Evolutionary conservation across 2,797 vertebrate species (phyloP).

Genomic region (Microcaecilia unicolor): DNA sequence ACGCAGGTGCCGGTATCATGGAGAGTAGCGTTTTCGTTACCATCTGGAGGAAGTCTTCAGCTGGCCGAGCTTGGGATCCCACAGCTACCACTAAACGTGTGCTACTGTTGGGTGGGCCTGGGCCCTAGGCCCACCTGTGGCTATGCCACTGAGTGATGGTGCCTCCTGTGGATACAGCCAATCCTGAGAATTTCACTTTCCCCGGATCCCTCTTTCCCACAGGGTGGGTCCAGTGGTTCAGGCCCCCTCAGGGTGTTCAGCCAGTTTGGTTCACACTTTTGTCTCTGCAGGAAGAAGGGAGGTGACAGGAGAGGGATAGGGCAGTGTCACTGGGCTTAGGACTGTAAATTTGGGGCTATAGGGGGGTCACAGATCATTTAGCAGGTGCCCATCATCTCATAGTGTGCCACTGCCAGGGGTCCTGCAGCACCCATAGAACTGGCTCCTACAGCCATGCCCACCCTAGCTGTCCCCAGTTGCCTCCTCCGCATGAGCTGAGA

Average conservation of each 20-base stretch:
- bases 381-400: conserved; percentile 94
- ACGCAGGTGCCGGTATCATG: too few relatives aligned
- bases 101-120: too few relatives aligned
- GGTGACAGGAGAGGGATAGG: conserved; percentile 68
- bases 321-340: conserved; percentile 53
- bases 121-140: too few relatives aligned
- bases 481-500: conserved; percentile 66
- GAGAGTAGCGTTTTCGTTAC: too few relatives aligned
- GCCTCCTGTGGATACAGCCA: conserved; percentile 38
- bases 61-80: too few relatives aligned
- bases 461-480: conserved; percentile 59
- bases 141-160: conserved; percentile 60
- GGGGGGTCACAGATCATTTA: conserved; percentile 92
- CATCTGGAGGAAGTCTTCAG: too few relatives aligned
- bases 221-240: conserved; percentile 77
- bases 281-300: conserved; percentile 73
- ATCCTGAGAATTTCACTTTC: conserved; percentile 41
- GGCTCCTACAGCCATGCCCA: conserved; percentile 72
- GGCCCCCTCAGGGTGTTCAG: conserved; percentile 78
- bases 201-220: conserved; percentile 57
- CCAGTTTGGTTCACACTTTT: conserved; percentile 75
- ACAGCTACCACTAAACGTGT: too few relatives aligned
- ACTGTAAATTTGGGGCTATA: too few relatives aligned
- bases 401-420: conserved; percentile 65
- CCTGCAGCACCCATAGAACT: too few relatives aligned